phyloP scores from a whole-genome alignment of 2,888 invertebrate genomes.

The Gryllus longicercus region DNA sequence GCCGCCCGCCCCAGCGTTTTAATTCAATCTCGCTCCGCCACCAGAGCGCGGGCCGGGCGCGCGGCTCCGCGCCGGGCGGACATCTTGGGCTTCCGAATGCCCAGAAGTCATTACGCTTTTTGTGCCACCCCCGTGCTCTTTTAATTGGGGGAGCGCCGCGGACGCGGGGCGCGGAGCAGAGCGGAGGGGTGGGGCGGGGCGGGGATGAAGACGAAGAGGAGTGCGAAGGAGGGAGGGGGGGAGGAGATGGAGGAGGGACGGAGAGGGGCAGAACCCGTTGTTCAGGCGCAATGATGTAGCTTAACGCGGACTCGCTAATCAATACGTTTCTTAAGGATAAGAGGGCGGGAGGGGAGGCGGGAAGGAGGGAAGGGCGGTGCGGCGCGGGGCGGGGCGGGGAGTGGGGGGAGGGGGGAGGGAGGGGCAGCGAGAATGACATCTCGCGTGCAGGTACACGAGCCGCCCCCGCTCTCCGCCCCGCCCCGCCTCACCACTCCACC shows the following conservation, averaged over 20 bases:
- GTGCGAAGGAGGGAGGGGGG: neutral
- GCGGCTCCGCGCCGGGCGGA: neutral
- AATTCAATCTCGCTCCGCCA: neutral
- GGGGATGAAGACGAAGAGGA: neutral
- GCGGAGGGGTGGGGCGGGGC: neutral
- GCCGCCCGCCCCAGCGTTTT: neutral
- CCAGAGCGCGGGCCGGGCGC: neutral
- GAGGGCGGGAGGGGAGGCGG: neutral
- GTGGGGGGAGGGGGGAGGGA: neutral
- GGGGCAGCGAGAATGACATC: neutral
- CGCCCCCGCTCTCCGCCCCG: neutral
- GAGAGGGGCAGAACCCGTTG: neutral
- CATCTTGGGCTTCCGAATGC: constrained; percentile 17
- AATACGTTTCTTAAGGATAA: constrained; percentile 2
- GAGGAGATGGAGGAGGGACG: neutral
- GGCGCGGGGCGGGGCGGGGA: neutral
- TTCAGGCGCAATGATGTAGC: constrained; percentile 17
- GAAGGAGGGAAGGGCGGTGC: neutral
- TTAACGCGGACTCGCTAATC: neutral
- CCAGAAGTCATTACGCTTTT: neutral
- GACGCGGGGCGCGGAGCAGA: neutral
- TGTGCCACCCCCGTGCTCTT: constrained; percentile 17
- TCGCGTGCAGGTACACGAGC: constrained; percentile 17
- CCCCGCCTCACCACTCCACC: neutral
- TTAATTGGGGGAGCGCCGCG: constrained; percentile 2